Conservation (phyloP, 2,113 vertebrate species). For the Brevimyrus niger region DNA sequence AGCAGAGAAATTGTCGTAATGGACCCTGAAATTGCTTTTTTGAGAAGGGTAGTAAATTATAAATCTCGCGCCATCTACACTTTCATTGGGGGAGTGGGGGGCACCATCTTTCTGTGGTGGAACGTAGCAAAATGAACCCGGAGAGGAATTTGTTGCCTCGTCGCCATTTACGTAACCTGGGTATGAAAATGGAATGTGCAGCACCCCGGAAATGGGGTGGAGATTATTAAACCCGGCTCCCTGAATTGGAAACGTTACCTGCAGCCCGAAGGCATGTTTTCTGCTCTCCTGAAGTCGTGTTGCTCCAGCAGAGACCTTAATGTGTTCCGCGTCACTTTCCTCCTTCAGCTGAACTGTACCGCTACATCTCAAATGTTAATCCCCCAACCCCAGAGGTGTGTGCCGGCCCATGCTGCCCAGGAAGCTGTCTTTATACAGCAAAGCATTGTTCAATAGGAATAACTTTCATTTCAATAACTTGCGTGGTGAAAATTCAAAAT, state of each 20-base stretch:
- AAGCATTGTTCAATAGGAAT: not conserved
- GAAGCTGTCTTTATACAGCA: not conserved
- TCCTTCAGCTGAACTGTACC: not conserved
- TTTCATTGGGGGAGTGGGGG: not conserved
- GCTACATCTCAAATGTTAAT: not conserved
- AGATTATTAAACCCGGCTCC: not conserved
- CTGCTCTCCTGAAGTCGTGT: not conserved
- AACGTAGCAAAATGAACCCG: not conserved
- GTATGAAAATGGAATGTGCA: not conserved
- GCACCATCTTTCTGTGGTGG: not conserved
- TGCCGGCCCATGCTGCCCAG: not conserved
- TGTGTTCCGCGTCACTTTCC: not conserved
- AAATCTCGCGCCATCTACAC: not conserved
- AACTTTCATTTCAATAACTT: not conserved
- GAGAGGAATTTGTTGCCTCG: not conserved
- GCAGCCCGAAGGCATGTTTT: not conserved
- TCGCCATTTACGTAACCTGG: not conserved
- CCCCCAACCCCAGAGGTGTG: not conserved
- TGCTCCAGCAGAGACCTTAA: not conserved
- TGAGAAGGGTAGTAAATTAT: not conserved
- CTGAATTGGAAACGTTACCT: not conserved
- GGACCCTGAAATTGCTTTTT: slow-evolving; percentile 9
- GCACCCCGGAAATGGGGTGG: not conserved
- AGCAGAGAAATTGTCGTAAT: not conserved
- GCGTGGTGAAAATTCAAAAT: not conserved